Conservation (phyloP, 2,113 vertebrate species). For the Passer montanus region DNA sequence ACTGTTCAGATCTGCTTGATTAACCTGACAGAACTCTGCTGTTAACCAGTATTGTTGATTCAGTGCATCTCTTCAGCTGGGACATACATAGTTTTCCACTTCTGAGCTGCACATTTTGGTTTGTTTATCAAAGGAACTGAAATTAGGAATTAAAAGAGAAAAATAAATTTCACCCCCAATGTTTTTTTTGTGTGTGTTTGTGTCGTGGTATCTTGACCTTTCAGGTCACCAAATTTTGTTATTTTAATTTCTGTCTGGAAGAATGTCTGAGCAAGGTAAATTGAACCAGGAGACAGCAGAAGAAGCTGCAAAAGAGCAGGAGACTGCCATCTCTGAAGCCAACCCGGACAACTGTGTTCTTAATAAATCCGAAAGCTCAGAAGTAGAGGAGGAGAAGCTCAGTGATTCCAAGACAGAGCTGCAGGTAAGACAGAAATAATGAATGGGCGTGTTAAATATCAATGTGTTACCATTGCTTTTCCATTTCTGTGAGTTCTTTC, state of each 20-base stretch:
- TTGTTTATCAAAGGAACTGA: neutral
- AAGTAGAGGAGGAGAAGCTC: conserved; percentile 76
- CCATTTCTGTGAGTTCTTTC: neutral
- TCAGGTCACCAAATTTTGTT: conserved; percentile 68
- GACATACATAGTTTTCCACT: neutral
- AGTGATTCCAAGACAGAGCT: conserved; percentile 68
- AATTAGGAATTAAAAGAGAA: neutral
- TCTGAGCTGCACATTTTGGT: neutral
- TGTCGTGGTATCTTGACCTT: conserved; percentile 50
- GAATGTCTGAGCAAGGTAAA: conserved; percentile 83
- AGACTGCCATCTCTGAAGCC: conserved; percentile 29
- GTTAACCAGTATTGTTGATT: neutral
- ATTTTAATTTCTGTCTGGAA: conserved; percentile 75
- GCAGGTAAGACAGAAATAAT: conserved; percentile 66
- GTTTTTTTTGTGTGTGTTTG: conserved; percentile 22
- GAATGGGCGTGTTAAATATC: accelerated
- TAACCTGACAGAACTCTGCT: neutral
- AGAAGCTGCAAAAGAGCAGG: conserved; percentile 69
- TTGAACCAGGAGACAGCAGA: conserved; percentile 67
- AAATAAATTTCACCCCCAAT: neutral
- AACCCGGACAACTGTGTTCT: conserved; percentile 77
- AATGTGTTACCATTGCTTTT: neutral
- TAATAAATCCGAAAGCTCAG: conserved; percentile 75
- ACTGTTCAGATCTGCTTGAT: neutral
- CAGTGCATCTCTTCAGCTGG: neutral